Percentiles rank a stretch among this genome's conserved stretches.
Evolutionary conservation across 2,113 vertebrate genomes (phyloP).

Genomic region (Pangasianodon hypophthalmus): DNA sequence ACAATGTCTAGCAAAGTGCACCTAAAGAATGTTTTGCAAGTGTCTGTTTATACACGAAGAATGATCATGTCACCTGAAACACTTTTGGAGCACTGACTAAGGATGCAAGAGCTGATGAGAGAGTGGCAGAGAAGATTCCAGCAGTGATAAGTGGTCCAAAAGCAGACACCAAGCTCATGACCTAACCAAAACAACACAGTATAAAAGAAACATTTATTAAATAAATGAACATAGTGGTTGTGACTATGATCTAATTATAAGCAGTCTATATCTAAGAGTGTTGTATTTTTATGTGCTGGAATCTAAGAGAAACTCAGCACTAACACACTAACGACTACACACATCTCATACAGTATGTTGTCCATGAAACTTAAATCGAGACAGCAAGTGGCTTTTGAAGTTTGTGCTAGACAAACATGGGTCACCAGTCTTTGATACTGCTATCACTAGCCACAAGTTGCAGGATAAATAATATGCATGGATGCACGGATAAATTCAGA

Average conservation of each 20-base stretch:
- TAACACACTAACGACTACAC: background rate
- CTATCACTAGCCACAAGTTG: background rate
- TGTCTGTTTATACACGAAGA: background rate
- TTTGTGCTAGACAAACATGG: background rate
- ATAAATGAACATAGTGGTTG: background rate
- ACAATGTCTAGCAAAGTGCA: background rate
- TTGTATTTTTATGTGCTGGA: too few species aligned
- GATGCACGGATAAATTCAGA: background rate
- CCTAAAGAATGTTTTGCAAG: background rate
- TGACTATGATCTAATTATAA: background rate
- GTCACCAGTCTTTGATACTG: constrained; percentile 35
- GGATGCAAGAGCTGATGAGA: constrained; percentile 94
- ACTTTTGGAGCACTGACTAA: constrained; percentile 97
- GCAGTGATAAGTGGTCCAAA: constrained; percentile 93
- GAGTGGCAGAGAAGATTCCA: constrained; percentile 94
- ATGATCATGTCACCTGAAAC: constrained; percentile 81
- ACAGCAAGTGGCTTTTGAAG: background rate
- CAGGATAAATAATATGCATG: background rate
- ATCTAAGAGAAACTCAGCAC: background rate
- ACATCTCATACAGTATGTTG: background rate
- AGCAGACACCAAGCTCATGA: constrained; percentile 93
- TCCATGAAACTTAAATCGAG: background rate
- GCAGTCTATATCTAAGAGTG: background rate
- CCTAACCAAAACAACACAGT: constrained; percentile 67
- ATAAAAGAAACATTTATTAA: background rate